These are phyloP conservation scores for Drosophila ficusphila DNA, from an alignment of 1,140 invertebrate species.

Conservation along the genomic window DNA sequence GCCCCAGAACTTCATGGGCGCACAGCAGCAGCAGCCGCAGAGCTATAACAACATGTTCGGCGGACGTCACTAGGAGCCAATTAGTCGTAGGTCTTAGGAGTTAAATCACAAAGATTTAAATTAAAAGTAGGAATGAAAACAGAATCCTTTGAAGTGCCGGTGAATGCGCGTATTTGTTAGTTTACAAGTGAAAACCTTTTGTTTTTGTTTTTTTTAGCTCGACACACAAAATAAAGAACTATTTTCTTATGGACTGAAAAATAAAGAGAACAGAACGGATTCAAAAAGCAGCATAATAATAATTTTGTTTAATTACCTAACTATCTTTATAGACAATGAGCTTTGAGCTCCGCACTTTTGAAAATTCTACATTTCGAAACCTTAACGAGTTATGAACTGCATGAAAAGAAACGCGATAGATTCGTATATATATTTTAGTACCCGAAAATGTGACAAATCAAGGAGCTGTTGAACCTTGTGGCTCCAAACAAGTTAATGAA, in stretches of 20 bases:
- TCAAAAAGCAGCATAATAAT: too few relatives aligned
- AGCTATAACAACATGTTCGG: constrained; percentile 62
- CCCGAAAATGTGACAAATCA: background rate
- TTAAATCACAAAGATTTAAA: background rate
- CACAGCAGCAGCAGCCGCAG: constrained; percentile 37
- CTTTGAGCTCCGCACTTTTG: too few relatives aligned
- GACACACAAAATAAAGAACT: background rate
- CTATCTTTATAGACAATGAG: too few relatives aligned
- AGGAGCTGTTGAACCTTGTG: background rate
- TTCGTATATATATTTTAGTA: too few relatives aligned
- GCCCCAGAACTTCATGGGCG: constrained; percentile 32
- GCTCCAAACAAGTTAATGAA: background rate
- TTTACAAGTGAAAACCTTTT: background rate
- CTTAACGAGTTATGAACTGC: too few relatives aligned
- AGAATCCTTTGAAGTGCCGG: background rate
- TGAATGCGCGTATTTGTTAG: background rate
- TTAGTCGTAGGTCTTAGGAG: background rate
- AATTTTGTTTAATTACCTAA: too few relatives aligned
- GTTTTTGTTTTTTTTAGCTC: constrained; percentile 3
- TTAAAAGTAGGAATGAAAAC: background rate
- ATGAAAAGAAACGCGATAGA: background rate
- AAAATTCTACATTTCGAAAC: too few relatives aligned
- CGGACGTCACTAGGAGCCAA: constrained; percentile 27
- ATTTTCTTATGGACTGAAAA: background rate
- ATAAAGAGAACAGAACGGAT: background rate